Evolutionary conservation across 2,797 vertebrate species (phyloP), one percentile per base, ranked within the genome.

Genomic region (Anabas testudineus): DNA sequence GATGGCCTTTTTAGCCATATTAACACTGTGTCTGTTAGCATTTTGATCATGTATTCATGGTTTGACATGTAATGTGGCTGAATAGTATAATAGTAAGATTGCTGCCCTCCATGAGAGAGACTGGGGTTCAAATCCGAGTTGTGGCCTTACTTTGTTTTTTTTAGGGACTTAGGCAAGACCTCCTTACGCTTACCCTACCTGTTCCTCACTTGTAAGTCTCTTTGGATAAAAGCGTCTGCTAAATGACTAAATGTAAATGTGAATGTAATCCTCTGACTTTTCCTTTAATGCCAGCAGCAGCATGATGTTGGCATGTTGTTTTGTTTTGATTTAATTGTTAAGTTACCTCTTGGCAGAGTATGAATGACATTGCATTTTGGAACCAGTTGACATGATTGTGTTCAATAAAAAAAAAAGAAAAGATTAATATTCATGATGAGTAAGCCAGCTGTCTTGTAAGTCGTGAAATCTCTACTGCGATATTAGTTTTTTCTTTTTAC

Each of bases 401-500:
- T 37, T 58, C 2, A 9, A 53, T 32, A 28, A 15, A 30, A 18
- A 6, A 51, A 53, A 28, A 15, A 30, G 18, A 6, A 51, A 53
- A 63, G 8, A 49, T 37, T 18, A 32, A 60, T 73, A 34, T 67
- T 53, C 7, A 36, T 36, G 34, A 65, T 60, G 34, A 71, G 51
- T 69, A 59, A 68, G 30, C 34, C 73, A 72, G 56, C 63, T 69
- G 53, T 59, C 28, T 19, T 67, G 12, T 80, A 32, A 63, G n/a
- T 71, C 47, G 65, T 12, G 80, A 63, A 24, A 19, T 66, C 37
- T 75, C 49, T 49, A 46, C 54, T 66, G 47, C 71, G 70, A 47
- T 60, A 37, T 51, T 72, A 22, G 19, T 70, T 75, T 71, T 80
- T 71, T 67, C 65, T 19, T 32, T 37, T 26, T 24, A 60, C 63